These are phyloP conservation scores for Acromyrmex echinatior DNA, from an alignment of 1,140 invertebrate species.

Conservation along the genomic window DNA sequence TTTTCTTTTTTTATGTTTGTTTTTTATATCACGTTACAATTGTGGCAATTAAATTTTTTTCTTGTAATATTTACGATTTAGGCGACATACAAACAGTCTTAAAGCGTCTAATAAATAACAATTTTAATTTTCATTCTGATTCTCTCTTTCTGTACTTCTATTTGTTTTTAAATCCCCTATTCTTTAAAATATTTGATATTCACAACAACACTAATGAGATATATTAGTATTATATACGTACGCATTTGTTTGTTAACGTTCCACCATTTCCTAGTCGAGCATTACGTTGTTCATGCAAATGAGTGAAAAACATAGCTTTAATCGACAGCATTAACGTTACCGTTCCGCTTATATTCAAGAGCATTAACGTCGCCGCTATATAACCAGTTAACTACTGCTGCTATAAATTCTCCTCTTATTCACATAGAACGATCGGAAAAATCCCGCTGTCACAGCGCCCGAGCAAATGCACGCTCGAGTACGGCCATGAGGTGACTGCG, in stretches of 20 bases:
- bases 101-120: too few relatives aligned
- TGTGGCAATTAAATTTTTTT: too few relatives aligned
- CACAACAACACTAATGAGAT: not conserved
- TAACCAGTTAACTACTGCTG: slow-evolving; percentile 19
- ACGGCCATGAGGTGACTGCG: slow-evolving; percentile 50
- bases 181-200: not conserved
- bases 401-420: slow-evolving; percentile 54
- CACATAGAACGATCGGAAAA: slow-evolving; percentile 59
- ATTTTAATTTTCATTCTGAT: too few relatives aligned
- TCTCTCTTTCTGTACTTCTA: not conserved
- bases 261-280: not conserved
- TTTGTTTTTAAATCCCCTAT: not conserved
- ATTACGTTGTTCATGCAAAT: slow-evolving; percentile 1
- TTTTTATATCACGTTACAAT: too few relatives aligned
- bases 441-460: slow-evolving; percentile 51
- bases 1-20: too few relatives aligned
- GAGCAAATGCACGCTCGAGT: slow-evolving; percentile 50
- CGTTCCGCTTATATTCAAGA: slow-evolving; percentile 34
- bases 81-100: too few relatives aligned
- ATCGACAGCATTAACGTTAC: slow-evolving; percentile 32
- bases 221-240: not conserved
- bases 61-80: too few relatives aligned
- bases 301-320: not conserved
- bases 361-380: slow-evolving; percentile 30
- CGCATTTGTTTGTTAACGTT: not conserved